Evolutionary conservation across 1,140 invertebrate genomes (phyloP).

Genomic region (Cherax quadricarinatus): DNA sequence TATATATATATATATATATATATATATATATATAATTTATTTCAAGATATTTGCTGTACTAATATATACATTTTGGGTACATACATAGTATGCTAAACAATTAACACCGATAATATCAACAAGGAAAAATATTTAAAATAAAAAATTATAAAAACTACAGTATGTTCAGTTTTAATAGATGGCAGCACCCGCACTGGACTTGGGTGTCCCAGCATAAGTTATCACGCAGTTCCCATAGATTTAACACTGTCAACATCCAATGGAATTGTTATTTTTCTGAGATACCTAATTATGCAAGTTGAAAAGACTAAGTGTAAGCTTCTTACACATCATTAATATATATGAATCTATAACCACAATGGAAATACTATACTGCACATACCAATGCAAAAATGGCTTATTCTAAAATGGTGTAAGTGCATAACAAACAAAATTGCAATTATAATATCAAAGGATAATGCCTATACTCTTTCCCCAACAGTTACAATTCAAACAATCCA

Average conservation of each 20-base stretch:
- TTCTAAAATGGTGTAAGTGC: background rate
- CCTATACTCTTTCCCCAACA: background rate
- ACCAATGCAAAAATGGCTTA: background rate
- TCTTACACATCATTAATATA: background rate
- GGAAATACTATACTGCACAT: background rate
- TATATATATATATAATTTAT: background rate
- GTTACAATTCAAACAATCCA: background rate
- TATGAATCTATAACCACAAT: background rate
- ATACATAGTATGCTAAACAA: background rate
- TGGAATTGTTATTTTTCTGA: background rate
- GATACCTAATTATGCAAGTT: background rate
- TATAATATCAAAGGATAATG: background rate
- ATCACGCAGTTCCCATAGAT: background rate
- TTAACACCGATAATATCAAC: background rate
- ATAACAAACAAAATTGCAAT: background rate
- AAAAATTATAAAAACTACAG: background rate
- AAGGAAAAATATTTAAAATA: too few relatives aligned
- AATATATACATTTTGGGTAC: background rate
- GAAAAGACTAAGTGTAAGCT: background rate
- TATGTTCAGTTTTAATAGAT: background rate
- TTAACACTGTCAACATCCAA: too few relatives aligned
- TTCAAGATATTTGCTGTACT: too few relatives aligned
- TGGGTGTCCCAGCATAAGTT: background rate
- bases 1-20: background rate
- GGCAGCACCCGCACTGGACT: background rate